A percentile compares a stretch with the other conserved stretches of the same genome.
Evolutionary conservation across 2,797 vertebrate genomes (phyloP).

Genomic region (Fringilla coelebs): DNA sequence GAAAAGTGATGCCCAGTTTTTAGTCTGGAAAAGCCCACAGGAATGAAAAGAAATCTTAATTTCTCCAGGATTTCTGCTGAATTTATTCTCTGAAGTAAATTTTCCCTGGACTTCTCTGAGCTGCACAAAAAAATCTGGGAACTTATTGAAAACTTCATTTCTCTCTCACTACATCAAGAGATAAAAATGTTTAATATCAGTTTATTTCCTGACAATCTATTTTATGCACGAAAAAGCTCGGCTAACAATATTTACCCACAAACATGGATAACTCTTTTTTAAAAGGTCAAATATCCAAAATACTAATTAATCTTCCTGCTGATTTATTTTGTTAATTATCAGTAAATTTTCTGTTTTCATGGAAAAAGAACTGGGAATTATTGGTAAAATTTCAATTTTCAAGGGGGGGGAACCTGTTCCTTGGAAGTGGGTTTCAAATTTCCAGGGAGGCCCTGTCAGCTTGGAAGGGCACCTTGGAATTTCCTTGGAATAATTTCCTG

Average conservation of each 20-base stretch:
- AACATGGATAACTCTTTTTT: neutral
- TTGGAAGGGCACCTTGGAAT: neutral
- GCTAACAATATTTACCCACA: neutral
- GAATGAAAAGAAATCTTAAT: neutral
- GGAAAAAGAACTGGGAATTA: neutral
- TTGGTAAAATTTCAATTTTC: neutral
- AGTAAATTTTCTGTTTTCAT: neutral
- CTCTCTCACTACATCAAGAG: neutral
- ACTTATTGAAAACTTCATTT: neutral
- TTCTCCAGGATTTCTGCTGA: neutral
- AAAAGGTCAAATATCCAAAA: neutral
- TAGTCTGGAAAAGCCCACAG: neutral
- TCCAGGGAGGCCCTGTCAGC: neutral
- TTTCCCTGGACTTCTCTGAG: neutral
- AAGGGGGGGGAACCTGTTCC: fast-evolving
- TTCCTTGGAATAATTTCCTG: neutral
- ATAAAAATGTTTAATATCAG: neutral
- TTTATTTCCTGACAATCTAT: neutral
- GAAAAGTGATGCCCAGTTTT: neutral
- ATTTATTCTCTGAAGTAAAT: neutral
- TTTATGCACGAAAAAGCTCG: neutral
- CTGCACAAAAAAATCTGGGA: neutral
- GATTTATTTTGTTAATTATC: neutral
- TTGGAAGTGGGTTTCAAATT: neutral
- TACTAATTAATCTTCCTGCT: neutral